A percentile compares a stretch with the other conserved stretches of the same genome.
Conservation (phyloP, 2,888 invertebrate species). For the Adelphocoris suturalis region DNA sequence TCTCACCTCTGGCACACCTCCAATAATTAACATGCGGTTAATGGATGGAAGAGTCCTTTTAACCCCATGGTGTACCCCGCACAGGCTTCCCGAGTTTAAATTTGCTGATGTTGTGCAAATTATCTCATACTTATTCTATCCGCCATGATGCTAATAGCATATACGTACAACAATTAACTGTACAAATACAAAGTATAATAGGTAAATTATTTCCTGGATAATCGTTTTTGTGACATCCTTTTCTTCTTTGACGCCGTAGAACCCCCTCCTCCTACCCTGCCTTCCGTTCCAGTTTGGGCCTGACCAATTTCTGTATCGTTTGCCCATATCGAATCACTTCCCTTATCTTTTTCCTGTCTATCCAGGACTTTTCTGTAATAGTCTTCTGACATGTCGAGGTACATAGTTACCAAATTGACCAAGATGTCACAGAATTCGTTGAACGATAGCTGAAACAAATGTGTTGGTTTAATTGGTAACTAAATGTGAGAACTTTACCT, state of each 20-base stretch:
- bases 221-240: not conserved
- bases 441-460: slow-evolving; percentile 63
- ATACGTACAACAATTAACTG: no score
- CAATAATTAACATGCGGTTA: no score
- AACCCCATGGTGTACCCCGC: no score
- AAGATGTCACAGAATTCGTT: slow-evolving; percentile 69
- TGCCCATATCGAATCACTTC: not conserved
- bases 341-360: not conserved
- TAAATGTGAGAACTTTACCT: no score
- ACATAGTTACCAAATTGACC: slow-evolving; percentile 55
- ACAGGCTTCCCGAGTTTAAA: no score
- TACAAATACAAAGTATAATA: no score
- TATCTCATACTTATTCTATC: no score
- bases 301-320: not conserved
- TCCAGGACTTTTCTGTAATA: slow-evolving; percentile 54
- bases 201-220: not conserved
- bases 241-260: not conserved
- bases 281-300: not conserved
- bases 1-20: no score
- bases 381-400: slow-evolving; percentile 62
- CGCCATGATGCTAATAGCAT: no score
- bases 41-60: no score
- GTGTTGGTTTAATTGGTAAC: no score
- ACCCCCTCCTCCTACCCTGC: not conserved
- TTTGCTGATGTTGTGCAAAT: no score